Evolutionary conservation across 2,113 vertebrate genomes (phyloP).

Genomic region (Ornithorhynchus anatinus): DNA sequence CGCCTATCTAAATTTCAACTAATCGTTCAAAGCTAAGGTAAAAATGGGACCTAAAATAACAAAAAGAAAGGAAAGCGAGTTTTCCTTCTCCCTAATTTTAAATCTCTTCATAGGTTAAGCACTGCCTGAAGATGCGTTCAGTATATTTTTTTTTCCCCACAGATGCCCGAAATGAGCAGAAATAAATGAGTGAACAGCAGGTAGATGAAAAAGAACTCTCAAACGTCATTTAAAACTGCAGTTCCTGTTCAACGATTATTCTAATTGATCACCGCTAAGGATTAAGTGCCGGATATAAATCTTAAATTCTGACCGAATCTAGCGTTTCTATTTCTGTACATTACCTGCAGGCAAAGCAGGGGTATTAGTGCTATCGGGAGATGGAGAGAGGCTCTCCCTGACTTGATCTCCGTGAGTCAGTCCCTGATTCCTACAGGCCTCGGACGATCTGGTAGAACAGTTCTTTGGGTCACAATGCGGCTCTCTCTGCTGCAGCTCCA

Average conservation of each 20-base stretch:
- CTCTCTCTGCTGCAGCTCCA: constrained; percentile 86
- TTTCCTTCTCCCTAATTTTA: constrained; percentile 59
- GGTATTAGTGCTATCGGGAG: constrained; percentile 78
- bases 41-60: constrained; percentile 64
- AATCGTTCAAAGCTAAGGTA: constrained; percentile 64
- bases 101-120: constrained; percentile 44
- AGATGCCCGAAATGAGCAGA: constrained; percentile 55
- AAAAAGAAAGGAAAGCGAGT: constrained; percentile 57
- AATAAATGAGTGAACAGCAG: constrained; percentile 50
- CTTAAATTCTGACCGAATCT: constrained; percentile 59
- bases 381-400: constrained; percentile 76
- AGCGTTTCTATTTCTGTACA: constrained; percentile 86
- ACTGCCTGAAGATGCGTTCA: constrained; percentile 47
- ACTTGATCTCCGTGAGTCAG: constrained; percentile 85
- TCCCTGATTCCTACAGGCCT: constrained; percentile 79
- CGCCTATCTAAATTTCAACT: constrained; percentile 61
- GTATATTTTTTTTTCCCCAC: constrained; percentile 47
- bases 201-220: constrained; percentile 57
- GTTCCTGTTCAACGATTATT: constrained; percentile 52
- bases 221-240: constrained; percentile 50
- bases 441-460: constrained; percentile 73
- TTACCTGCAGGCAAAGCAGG: constrained; percentile 97
- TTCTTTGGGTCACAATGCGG: constrained; percentile 76
- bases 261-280: constrained; percentile 60
- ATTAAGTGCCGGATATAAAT: constrained; percentile 53